These are phyloP conservation scores for Chiloscyllium plagiosum DNA, from an alignment of 2,113 vertebrate genomes.

Conservation along the genomic window DNA sequence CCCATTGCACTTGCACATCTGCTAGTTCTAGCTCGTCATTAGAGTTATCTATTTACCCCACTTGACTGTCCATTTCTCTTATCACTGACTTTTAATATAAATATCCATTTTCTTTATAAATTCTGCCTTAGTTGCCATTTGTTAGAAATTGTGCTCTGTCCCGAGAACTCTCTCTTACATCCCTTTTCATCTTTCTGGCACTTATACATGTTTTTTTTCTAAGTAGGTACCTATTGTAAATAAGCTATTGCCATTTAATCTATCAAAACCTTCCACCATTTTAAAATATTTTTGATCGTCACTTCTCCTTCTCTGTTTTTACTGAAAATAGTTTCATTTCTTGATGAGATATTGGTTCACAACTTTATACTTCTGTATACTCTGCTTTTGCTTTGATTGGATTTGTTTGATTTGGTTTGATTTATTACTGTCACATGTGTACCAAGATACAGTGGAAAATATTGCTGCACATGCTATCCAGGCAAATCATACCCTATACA, in stretches of 20 bases:
- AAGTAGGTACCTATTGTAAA: background rate
- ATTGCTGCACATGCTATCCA: too few relatives aligned
- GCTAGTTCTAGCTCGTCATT: background rate
- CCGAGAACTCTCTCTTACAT: background rate
- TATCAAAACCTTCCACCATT: background rate
- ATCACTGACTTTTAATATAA: background rate
- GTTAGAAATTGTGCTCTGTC: background rate
- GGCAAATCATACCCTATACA: too few relatives aligned
- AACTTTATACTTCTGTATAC: too few relatives aligned
- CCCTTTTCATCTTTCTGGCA: background rate
- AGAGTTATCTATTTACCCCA: background rate
- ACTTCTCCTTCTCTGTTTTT: background rate
- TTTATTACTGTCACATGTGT: too few relatives aligned
- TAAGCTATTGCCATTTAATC: background rate
- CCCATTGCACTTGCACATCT: background rate
- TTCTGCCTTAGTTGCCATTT: background rate
- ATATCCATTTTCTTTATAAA: background rate
- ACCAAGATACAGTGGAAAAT: too few relatives aligned
- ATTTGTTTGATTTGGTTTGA: too few relatives aligned
- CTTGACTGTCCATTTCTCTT: background rate
- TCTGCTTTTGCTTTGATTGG: too few relatives aligned
- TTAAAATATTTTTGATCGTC: background rate
- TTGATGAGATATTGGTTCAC: too few relatives aligned
- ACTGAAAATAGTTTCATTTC: background rate
- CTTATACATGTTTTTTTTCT: background rate